Base-by-base conservation (phyloP, 1,140 invertebrate genomes). In the Lepidurus apus region DNA sequence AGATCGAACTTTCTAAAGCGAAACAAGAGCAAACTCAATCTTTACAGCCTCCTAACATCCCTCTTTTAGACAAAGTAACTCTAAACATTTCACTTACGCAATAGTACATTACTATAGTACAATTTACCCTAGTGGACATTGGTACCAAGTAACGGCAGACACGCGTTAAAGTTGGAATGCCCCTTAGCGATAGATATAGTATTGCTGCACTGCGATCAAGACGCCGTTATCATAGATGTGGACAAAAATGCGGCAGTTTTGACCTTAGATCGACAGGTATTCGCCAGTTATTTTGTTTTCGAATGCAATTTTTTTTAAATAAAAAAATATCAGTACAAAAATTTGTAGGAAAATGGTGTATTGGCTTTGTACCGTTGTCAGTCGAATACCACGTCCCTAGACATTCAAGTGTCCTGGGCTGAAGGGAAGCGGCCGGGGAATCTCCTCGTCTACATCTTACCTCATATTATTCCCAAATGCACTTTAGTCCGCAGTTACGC, bases 221-320 rank as follows among this genome's bases (percentile, higher is more conserved):
- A 17, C 13, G 53, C 53, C 17, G 21, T 17, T 9, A 65, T 65
- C 4, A 13, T 13, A 65, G 53, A 65, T 65, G 53, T 65, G 53
- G 53, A 65, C 21, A 65, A 65, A 65, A 65, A 65, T 65, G 53
- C 53, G 53, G 53, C 53, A 7, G 53, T 65, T n/a, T 17, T 65
- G 8, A 65, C 53, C 17, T 8, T 65, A 21, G 17, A 65, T 13
- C 53, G 17, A 0, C 17, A 65, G 53, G 53, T 65, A 65, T 21
- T 13, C 53, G 21, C 3, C 34, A 34, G 34, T 65, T 13, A 7
- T 21, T 1, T 65, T 65, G 0, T 21, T n/a, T 65, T 65, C 53
- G 21, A n/a, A n/a, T 65, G 53, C 1, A n/a, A 17, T n/a, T n/a
- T n/a, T n/a, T n/a, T n/a, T n/a, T n/a, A n/a, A 7, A 7, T 7